Percentiles rank a stretch among this genome's conserved stretches.
Conservation (phyloP, 53 echinoderm and acorn worm species). For the Glandiceps talaboti region DNA sequence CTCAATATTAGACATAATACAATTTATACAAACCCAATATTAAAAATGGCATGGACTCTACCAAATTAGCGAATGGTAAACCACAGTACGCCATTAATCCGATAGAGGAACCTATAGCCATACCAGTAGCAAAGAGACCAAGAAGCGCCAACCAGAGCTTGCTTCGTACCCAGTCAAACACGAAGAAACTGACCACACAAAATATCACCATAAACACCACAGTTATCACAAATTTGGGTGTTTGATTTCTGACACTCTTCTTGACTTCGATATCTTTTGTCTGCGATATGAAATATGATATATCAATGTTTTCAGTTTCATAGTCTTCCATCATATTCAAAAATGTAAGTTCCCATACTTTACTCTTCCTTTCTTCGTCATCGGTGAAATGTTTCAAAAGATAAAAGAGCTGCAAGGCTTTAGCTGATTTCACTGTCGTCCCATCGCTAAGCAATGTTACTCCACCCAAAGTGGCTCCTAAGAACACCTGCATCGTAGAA, state of each 20-base stretch:
- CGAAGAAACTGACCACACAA: conserved; percentile 24
- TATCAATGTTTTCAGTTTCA: neutral
- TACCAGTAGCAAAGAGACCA: conserved; percentile 30
- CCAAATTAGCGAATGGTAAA: conserved; percentile 26
- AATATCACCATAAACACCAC: conserved; percentile 17
- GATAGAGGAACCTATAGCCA: conserved; percentile 23
- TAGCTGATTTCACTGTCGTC: neutral
- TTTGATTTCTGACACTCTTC: neutral
- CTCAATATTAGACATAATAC: no score
- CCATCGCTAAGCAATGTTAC: neutral
- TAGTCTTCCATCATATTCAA: neutral
- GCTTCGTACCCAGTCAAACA: conserved; percentile 36
- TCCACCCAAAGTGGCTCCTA: neutral
- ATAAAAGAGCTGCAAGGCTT: neutral
- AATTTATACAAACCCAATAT: conserved; percentile 32
- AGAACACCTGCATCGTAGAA: neutral
- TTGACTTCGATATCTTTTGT: neutral
- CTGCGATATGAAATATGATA: neutral
- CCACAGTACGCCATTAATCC: conserved; percentile 26
- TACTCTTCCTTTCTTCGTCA: neutral
- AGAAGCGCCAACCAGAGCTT: conserved; percentile 25
- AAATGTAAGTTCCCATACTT: conserved; percentile 18
- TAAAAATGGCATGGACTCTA: conserved; percentile 24
- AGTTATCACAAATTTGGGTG: neutral
- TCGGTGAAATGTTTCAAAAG: neutral